A percentile compares a stretch with the other conserved stretches of the same genome.
Evolutionary conservation across 2,888 invertebrate genomes (phyloP).

Genomic region (Drosophila aldrichi): DNA sequence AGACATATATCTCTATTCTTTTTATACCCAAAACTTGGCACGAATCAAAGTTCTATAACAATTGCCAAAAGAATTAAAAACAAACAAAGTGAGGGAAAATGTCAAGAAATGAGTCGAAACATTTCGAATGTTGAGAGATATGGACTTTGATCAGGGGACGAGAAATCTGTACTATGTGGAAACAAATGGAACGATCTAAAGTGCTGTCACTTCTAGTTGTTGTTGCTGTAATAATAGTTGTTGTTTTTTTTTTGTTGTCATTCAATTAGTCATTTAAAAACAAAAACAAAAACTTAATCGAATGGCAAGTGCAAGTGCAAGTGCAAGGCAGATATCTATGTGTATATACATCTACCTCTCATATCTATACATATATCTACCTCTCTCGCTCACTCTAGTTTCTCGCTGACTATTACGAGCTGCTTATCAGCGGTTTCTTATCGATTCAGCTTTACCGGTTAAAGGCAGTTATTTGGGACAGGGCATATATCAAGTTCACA

Average conservation of each 20-base stretch:
- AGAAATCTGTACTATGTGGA: not conserved
- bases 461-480: conserved; percentile 21
- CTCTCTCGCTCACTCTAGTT: not conserved
- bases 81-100: not conserved
- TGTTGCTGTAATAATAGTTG: not conserved
- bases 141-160: conserved; percentile 41
- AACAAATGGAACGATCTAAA: conserved; percentile 6
- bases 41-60: not conserved
- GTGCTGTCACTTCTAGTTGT: not conserved
- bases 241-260: conserved; percentile 17
- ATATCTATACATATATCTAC: too few relatives aligned
- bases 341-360: too few relatives aligned
- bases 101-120: conserved; percentile 22
- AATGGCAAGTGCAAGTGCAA: conserved; percentile 38
- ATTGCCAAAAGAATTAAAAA: not conserved
- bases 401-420: not conserved
- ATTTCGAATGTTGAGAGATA: conserved; percentile 4
- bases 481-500: conserved; percentile 52
- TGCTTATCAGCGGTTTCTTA: conserved; percentile 46
- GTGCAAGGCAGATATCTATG: conserved; percentile 20
- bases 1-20: not conserved
- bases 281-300: conserved; percentile 22
- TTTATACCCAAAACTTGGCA: not conserved
- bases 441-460: conserved; percentile 37
- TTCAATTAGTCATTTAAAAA: conserved; percentile 45